These are phyloP conservation scores for Porites australiensis DNA, from an alignment of 64 coral and sea anemone species.

Conservation along the genomic window DNA sequence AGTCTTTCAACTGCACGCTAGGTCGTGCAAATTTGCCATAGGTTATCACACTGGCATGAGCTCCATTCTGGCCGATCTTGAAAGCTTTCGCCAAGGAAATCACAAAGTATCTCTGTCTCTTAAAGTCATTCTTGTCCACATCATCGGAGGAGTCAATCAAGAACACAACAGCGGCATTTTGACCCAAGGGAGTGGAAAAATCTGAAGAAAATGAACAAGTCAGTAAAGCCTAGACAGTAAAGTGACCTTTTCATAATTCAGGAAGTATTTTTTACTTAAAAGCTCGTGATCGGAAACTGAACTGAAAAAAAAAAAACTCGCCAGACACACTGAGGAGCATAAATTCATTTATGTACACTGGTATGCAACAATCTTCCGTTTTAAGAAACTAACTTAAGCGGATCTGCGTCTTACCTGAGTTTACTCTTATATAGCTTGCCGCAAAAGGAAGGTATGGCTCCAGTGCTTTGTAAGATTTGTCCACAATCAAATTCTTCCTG, in stretches of 20 bases:
- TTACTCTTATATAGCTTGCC: conserved; percentile 64
- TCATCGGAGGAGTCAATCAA: conserved; percentile 48
- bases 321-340: too few relatives aligned
- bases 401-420: conserved; percentile 36
- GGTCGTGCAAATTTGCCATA: conserved; percentile 55
- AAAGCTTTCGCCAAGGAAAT: conserved; percentile 53
- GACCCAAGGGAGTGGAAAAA: conserved; percentile 43
- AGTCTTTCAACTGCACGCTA: conserved; percentile 31
- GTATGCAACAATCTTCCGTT: too few relatives aligned
- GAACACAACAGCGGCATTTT: conserved; percentile 52
- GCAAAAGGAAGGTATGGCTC: conserved; percentile 42
- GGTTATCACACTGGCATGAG: conserved; percentile 70
- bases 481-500: conserved; percentile 29
- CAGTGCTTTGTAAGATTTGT: conserved; percentile 21
- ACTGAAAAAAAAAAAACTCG: too few relatives aligned
- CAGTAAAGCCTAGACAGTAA: not conserved
- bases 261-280: too few relatives aligned
- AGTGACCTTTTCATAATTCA: too few relatives aligned
- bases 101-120: conserved; percentile 62
- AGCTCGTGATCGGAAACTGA: too few relatives aligned
- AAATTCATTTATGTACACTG: too few relatives aligned
- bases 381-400: not conserved
- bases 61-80: conserved; percentile 30
- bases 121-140: conserved; percentile 53
- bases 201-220: conserved; percentile 1